Percentiles rank a stretch among this genome's conserved stretches.
These are phyloP conservation scores for Anisognathus igniventris DNA, from an alignment of 2,797 vertebrate species.

Conservation along the genomic window DNA sequence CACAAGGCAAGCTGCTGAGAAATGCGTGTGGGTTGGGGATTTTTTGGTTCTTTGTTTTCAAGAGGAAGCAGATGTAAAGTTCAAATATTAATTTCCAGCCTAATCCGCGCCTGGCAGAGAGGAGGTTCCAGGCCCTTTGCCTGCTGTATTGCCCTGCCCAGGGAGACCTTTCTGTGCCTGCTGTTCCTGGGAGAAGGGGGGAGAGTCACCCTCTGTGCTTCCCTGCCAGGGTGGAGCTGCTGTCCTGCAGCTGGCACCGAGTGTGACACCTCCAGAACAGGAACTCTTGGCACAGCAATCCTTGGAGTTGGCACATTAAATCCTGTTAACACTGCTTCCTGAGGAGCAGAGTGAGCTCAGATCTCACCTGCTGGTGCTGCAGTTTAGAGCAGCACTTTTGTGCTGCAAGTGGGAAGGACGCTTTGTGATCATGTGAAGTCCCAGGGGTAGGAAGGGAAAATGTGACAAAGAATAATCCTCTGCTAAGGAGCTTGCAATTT, in stretches of 20 bases:
- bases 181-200: background rate
- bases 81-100: background rate
- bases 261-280: accelerated
- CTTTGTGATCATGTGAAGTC: background rate
- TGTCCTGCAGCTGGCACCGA: background rate
- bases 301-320: background rate
- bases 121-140: background rate
- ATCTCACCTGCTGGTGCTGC: background rate
- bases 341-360: background rate
- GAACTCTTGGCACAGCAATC: background rate
- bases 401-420: background rate
- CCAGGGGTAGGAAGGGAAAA: background rate
- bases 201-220: accelerated
- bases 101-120: background rate
- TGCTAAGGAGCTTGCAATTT: conserved; percentile 20
- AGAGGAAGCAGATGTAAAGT: background rate
- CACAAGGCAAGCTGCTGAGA: background rate
- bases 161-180: background rate
- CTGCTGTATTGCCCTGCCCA: background rate
- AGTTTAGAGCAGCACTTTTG: background rate
- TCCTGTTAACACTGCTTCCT: background rate
- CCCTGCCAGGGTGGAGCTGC: background rate
- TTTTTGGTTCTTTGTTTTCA: background rate
- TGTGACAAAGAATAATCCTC: conserved; percentile 5
- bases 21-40: background rate